Percentiles rank a stretch among this genome's conserved stretches.
These are phyloP conservation scores for Agrilus planipennis DNA, from an alignment of 1,140 invertebrate species.

Conservation along the genomic window DNA sequence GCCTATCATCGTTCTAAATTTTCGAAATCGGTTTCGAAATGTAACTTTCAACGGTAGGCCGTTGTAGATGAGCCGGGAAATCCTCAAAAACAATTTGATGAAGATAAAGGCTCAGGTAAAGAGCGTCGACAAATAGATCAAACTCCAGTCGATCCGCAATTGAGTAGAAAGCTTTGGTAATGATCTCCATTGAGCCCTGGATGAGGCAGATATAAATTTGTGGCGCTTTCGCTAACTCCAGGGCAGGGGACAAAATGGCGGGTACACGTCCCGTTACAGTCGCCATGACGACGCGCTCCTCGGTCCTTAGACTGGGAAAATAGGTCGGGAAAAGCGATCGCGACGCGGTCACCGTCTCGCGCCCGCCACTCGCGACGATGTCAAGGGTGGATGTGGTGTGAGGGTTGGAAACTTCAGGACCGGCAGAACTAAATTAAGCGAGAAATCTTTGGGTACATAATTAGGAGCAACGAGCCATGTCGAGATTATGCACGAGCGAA, in stretches of 20 bases:
- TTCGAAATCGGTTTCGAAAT: no score
- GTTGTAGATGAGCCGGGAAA: neutral
- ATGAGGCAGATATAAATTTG: slow-evolving; percentile 38
- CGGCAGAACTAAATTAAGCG: slow-evolving; percentile 31
- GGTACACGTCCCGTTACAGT: slow-evolving; percentile 18
- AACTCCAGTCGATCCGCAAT: slow-evolving; percentile 35
- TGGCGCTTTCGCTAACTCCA: slow-evolving; percentile 33
- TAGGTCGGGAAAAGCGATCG: neutral
- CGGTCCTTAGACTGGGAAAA: slow-evolving; percentile 19
- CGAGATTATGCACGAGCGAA: slow-evolving; percentile 23
- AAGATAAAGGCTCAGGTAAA: slow-evolving; percentile 11
- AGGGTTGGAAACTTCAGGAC: slow-evolving; percentile 14
- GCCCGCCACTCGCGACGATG: slow-evolving; percentile 5
- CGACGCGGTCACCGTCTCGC: slow-evolving; percentile 4
- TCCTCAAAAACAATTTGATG: slow-evolving; percentile 13
- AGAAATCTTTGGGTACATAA: slow-evolving; percentile 32
- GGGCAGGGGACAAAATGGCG: slow-evolving; percentile 28
- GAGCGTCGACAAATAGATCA: slow-evolving; percentile 32
- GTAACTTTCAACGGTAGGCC: no score
- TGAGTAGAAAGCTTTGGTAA: slow-evolving; percentile 38
- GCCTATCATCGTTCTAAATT: no score
- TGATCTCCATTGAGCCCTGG: slow-evolving; percentile 36
- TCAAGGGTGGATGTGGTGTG: slow-evolving; percentile 7
- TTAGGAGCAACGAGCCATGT: slow-evolving; percentile 30
- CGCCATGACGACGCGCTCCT: slow-evolving; percentile 25